These are phyloP conservation scores for Mythimna lalbum DNA, from an alignment of 2,888 invertebrate species.

Conservation along the genomic window DNA sequence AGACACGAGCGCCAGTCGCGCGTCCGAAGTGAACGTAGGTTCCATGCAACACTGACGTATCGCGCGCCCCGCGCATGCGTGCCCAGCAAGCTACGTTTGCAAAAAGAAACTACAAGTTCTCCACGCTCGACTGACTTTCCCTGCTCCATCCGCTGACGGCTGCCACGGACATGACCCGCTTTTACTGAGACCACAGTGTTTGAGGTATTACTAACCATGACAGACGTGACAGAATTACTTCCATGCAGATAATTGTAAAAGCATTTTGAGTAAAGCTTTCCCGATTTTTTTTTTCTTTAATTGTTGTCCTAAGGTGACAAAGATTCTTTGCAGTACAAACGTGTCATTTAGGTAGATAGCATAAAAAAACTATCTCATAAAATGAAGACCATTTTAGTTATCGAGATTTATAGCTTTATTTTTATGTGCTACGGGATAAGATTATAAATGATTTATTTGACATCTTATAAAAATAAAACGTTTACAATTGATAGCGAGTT, in stretches of 20 bases:
- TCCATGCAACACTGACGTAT: slow-evolving; percentile 87
- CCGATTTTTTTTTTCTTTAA: not conserved
- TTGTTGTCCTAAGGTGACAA: no score
- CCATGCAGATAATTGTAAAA: slow-evolving; percentile 49
- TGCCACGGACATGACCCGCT: slow-evolving; percentile 85
- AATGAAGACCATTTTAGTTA: slow-evolving; percentile 10
- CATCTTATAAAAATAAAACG: slow-evolving; percentile 3
- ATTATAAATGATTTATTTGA: slow-evolving; percentile 23
- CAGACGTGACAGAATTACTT: slow-evolving; percentile 30
- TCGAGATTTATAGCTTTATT: slow-evolving; percentile 28
- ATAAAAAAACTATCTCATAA: slow-evolving; percentile 6
- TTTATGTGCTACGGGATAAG: slow-evolving; percentile 19
- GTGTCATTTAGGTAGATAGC: not conserved
- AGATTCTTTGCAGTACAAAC: not conserved
- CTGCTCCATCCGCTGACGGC: slow-evolving; percentile 71
- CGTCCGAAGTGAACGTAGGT: slow-evolving; percentile 90
- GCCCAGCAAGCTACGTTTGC: slow-evolving; percentile 79
- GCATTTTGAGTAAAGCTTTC: slow-evolving; percentile 55
- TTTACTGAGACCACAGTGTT: slow-evolving; percentile 75
- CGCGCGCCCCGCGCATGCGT: slow-evolving; percentile 84
- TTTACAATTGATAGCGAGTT: not conserved
- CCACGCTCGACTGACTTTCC: slow-evolving; percentile 85
- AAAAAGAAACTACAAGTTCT: slow-evolving; percentile 83
- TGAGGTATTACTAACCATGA: slow-evolving; percentile 55
- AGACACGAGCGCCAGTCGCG: slow-evolving; percentile 82